Conservation (phyloP, 1,140 invertebrate genomes). For the Papilio polytes region DNA sequence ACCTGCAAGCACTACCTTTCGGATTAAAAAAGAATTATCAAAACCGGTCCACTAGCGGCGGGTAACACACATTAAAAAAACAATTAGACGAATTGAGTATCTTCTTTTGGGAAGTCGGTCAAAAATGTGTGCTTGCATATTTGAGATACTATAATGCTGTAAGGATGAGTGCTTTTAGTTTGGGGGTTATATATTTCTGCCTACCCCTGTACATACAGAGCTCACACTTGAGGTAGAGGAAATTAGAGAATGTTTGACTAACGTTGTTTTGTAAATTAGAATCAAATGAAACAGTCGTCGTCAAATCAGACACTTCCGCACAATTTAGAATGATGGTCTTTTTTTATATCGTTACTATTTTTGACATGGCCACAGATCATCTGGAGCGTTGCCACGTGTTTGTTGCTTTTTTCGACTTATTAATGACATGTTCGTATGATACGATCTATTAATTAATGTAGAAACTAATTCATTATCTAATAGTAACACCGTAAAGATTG, state of each 20-base stretch:
- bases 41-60: no score
- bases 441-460: background rate
- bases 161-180: no score
- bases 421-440: conserved; percentile 4
- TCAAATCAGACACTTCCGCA: background rate
- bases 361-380: conserved; percentile 17
- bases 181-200: no score
- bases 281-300: background rate
- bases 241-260: background rate
- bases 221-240: background rate
- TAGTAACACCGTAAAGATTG: background rate
- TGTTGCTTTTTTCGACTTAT: conserved; percentile 23
- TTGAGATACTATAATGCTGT: no score
- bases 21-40: no score
- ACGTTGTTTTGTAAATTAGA: background rate
- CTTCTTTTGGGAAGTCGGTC: no score
- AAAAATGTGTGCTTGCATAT: no score
- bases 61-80: no score
- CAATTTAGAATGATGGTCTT: background rate
- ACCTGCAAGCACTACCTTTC: no score
- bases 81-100: no score
- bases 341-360: conserved; percentile 15
- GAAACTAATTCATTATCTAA: background rate
- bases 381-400: conserved; percentile 10
- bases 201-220: no score